Evolutionary conservation across 2,113 vertebrate genomes (phyloP), one percentile per base, ranked within the genome.

Genomic region (Rhizomys pruinosus): DNA sequence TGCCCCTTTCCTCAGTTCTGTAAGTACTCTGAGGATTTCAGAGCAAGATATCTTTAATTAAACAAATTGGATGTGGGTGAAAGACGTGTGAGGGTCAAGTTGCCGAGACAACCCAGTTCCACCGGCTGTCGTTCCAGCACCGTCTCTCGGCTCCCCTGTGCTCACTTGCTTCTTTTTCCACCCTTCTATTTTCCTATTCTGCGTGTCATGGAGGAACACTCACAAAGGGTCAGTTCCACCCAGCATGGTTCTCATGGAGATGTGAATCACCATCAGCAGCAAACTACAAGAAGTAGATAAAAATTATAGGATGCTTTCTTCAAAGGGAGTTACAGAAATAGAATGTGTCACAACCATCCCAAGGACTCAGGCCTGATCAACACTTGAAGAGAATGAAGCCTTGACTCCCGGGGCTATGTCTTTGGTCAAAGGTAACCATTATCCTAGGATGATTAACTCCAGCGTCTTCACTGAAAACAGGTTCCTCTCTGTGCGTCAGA

Each of bases 291-390:
- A 7, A 97, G 87, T 86, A 61, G 93, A 77, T 96, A 95, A 97
- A 92, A 96, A 90, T 96, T 96, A 81, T 37, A 96, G 94, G 94
- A 94, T 59, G 63, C 73, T 94, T 96, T 97, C 96, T 94, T 95
- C 91, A 91, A 94, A 97, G 89, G 91, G 93, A 97, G 91, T 92
- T 97, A 96, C 91, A 95, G 96, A 98, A 97, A 98, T 89, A 97
- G 95, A 97, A 74, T 94, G 79, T 96, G 89, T 94, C 96, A 94
- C 84, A 96, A 94, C 89, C 92, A 37, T 87, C 89, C 93, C 2
- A 17, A 61, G 97, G 95, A 96, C 72, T 94, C 91, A 91, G 96
- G 96, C 94, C 96, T 96, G 77, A 96, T 89, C 95, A 94, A 93
- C 92, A 77, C 73, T 72, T 88, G 84, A 94, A 94, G 90, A 96